Evolutionary conservation across 2,113 vertebrate genomes (phyloP), one percentile per base, ranked within the genome.

Genomic region (Mormoops blainvillei): DNA sequence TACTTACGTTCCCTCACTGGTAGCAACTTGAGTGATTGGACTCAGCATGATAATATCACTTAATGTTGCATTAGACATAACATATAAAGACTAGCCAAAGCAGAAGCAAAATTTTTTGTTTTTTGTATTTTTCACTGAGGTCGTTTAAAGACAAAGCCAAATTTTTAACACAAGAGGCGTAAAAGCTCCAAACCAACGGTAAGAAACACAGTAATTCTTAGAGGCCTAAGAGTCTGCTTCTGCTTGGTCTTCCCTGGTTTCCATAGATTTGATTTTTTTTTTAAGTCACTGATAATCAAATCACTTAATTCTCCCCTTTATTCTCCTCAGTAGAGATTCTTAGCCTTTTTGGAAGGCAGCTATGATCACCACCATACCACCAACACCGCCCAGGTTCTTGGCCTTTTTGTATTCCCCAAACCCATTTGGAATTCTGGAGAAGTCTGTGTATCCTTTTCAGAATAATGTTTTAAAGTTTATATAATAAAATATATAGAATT

Each of bases 11-110:
- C 36, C 50, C 50, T 95, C 87, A 78, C 1, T 15, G 16, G 9
- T 45, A 85, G 45, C 71, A 92, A 71, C 5, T 24, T 80, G 71
- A 95, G 9, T 78, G 43, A 96, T 73, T 96, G 89, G 71, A 89
- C 36, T 88, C 48, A 71, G 33, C 24, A n/a, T 89, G 74, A 71
- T 74, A 97, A 88, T 22, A 93, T 15, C n/a, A 36, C 16, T 76
- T 84, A 85, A 3, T 31, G 0, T 91, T 97, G 94, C 68, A 88
- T 50, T 31, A 96, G 16, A 3, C 33, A 36, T 84, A 74, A 74
- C 16, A n/a, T 84, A 61, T 38, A 38, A 95, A 97, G 52, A 4
- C 52, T 92, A 65, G 70, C 26, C 77, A 16, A 22, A 91, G n/a
- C 45, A 83, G 50, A 78, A 89, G 70, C 16, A 38, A 8, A 8